phyloP scores from a whole-genome alignment of 2,113 vertebrate species.

The Chlamydotis undulata region DNA sequence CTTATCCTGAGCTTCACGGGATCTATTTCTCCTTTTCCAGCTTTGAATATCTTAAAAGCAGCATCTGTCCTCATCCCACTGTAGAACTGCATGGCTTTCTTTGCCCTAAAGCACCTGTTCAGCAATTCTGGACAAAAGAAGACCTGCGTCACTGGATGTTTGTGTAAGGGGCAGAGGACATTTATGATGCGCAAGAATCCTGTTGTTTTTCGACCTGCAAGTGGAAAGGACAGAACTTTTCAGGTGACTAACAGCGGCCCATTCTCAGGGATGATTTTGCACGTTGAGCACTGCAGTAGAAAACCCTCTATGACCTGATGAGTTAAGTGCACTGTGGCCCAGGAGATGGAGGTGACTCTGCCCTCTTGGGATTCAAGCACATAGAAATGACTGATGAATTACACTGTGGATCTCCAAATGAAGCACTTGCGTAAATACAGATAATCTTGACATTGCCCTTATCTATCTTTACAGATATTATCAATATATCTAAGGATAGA shows the following conservation, averaged over 20 bases:
- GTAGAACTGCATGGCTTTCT: background rate
- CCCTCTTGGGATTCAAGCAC: background rate
- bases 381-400: background rate
- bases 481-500: background rate
- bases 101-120: background rate
- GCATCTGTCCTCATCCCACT: background rate
- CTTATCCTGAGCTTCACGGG: background rate
- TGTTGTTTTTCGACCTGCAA: background rate
- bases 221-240: background rate
- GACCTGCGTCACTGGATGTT: background rate
- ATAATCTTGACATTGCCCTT: background rate
- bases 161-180: background rate
- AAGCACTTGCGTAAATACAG: background rate
- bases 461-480: background rate
- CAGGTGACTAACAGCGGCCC: background rate
- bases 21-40: background rate
- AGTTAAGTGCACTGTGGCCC: background rate
- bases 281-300: background rate
- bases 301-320: background rate
- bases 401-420: background rate
- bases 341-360: background rate
- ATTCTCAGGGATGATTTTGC: background rate
- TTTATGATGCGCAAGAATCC: background rate
- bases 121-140: background rate
- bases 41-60: background rate